phyloP scores from a whole-genome alignment of 2,113 vertebrate genomes.

The Psilopsiagon aymara region DNA sequence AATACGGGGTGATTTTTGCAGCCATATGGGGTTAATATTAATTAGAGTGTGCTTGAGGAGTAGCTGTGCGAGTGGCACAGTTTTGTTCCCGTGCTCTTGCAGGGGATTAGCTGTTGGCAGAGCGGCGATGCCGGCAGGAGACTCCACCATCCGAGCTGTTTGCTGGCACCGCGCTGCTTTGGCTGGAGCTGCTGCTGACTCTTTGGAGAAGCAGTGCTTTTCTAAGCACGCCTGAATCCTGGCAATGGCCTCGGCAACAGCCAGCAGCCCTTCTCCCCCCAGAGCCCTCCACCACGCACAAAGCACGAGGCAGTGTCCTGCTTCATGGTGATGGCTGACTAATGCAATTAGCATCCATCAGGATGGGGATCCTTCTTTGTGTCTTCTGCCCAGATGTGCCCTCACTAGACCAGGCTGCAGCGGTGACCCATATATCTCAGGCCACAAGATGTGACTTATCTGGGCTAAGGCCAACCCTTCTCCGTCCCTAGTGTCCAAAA shows the following conservation, averaged over 20 bases:
- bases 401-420: background rate
- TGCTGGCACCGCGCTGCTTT: background rate
- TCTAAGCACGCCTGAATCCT: background rate
- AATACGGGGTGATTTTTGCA: background rate
- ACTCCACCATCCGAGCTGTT: conserved; percentile 40
- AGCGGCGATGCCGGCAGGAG: background rate
- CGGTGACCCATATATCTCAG: fast-evolving
- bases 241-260: background rate
- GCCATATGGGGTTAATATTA: background rate
- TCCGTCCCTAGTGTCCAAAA: background rate
- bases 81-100: background rate
- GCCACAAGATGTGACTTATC: fast-evolving
- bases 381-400: background rate
- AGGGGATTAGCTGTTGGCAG: conserved; percentile 56
- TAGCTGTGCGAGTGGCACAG: background rate
- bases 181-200: background rate
- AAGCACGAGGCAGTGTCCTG: background rate
- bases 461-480: background rate
- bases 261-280: fast-evolving
- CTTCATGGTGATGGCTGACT: fast-evolving
- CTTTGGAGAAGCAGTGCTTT: background rate
- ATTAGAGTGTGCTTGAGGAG: background rate
- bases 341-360: background rate
- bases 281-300: background rate
- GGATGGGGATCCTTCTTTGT: background rate